Percentiles rank a stretch among this genome's conserved stretches.
These are phyloP conservation scores for Grammomys surdaster DNA, from an alignment of 2,113 vertebrate species.

Conservation along the genomic window DNA sequence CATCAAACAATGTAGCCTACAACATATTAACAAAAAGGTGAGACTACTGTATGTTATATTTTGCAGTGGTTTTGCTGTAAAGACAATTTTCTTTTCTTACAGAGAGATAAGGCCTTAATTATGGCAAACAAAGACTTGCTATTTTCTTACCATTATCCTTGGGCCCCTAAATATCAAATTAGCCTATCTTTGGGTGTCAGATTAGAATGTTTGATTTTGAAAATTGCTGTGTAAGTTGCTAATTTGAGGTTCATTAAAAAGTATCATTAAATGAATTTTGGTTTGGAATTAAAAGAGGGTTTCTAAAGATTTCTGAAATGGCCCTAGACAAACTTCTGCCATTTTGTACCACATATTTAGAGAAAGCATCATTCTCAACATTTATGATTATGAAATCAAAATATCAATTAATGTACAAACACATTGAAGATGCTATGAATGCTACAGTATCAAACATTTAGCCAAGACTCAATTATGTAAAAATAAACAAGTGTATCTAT, in stretches of 20 bases:
- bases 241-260: neutral
- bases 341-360: neutral
- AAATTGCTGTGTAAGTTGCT: neutral
- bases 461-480: slow-evolving; percentile 13
- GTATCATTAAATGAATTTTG: neutral
- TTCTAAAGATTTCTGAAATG: neutral
- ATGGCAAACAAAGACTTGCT: neutral
- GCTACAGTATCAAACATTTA: slow-evolving; percentile 16
- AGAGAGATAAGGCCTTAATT: neutral
- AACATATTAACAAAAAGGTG: neutral
- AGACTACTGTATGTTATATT: neutral
- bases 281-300: neutral
- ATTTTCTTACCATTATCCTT: neutral
- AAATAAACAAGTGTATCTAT: neutral
- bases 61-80: neutral
- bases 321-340: neutral
- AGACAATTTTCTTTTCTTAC: neutral
- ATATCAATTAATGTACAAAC: neutral
- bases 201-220: neutral
- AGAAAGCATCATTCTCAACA: neutral
- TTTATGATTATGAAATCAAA: neutral
- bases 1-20: neutral
- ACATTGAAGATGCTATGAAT: neutral
- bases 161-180: neutral
- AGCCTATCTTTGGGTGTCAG: neutral